Percentiles rank a stretch among this genome's conserved stretches.
These are phyloP conservation scores for Mesoclemmys tuberculata DNA, from an alignment of 2,113 vertebrate genomes.

Conservation along the genomic window DNA sequence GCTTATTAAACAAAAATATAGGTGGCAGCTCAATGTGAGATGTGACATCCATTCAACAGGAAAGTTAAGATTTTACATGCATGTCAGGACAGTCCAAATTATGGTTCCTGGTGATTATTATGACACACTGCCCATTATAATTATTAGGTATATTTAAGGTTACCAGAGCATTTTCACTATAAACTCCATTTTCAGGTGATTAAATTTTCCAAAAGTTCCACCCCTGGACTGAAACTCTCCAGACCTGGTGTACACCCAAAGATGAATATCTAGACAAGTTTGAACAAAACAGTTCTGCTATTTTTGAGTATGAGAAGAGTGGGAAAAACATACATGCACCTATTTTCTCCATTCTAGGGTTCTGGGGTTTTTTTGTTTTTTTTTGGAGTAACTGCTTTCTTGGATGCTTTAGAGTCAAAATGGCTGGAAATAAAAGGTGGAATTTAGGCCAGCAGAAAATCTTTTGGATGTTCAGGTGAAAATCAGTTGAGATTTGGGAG, in stretches of 20 bases:
- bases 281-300: neutral
- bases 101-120: neutral
- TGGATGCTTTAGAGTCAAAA: neutral
- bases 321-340: neutral
- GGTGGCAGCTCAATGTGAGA: neutral
- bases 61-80: neutral
- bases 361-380: no score
- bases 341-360: neutral
- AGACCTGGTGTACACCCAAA: neutral
- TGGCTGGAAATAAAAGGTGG: neutral
- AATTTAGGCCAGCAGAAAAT: constrained; percentile 13
- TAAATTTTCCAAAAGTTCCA: neutral
- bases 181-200: neutral
- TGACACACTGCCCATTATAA: neutral
- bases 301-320: neutral
- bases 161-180: neutral
- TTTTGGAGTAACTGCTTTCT: neutral
- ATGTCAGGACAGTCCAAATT: neutral
- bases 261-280: neutral
- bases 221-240: neutral
- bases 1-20: fast-evolving
- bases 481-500: neutral
- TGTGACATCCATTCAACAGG: fast-evolving
- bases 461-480: neutral
- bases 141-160: neutral